Evolutionary conservation across 1,140 invertebrate genomes (phyloP).

Genomic region (Drosophila kohkoa): DNA sequence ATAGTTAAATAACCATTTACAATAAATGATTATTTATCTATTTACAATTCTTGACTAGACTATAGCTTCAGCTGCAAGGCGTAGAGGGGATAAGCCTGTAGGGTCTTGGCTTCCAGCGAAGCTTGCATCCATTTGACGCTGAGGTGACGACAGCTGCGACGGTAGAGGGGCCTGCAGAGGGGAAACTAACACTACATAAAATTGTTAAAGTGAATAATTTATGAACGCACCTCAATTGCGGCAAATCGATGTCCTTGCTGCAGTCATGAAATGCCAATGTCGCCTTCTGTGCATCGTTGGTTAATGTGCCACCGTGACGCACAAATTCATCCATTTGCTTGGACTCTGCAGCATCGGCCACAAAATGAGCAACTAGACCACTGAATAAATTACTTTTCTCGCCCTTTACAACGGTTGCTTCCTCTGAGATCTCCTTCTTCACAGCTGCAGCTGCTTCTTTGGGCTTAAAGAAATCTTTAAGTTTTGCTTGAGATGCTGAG

Average conservation of each 20-base stretch:
- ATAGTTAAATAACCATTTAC: no score
- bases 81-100: constrained; percentile 60
- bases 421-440: not conserved
- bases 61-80: constrained; percentile 35
- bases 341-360: not conserved
- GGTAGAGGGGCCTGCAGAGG: constrained; percentile 55
- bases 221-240: constrained; percentile 44
- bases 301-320: constrained; percentile 51
- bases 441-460: not conserved
- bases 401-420: not conserved
- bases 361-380: constrained; percentile 60
- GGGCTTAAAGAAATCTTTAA: constrained; percentile 57
- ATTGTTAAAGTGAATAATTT: not conserved
- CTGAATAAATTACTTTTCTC: constrained; percentile 44
- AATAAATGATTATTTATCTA: no score
- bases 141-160: constrained; percentile 60
- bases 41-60: not conserved
- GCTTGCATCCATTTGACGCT: constrained; percentile 54
- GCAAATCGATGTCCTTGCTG: constrained; percentile 18
- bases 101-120: constrained; percentile 43
- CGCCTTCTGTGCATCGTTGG: constrained; percentile 47
- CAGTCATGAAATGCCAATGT: constrained; percentile 49
- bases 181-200: not conserved
- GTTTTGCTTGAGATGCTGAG: constrained; percentile 24
- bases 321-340: constrained; percentile 45